Evolutionary conservation across 1,140 invertebrate genomes (phyloP).

Genomic region (Eumaeus atala): DNA sequence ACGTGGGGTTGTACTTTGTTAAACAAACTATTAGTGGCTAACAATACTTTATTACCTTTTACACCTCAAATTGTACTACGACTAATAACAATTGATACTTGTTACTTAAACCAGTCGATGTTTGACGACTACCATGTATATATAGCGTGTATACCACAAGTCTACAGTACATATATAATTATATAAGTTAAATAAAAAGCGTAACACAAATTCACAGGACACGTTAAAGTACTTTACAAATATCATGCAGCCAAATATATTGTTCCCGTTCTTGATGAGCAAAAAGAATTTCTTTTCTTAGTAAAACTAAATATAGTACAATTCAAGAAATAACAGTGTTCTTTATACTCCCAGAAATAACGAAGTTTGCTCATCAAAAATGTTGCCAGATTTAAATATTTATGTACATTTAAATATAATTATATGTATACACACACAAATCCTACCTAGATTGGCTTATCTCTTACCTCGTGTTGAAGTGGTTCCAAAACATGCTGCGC

Average conservation of each 20-base stretch:
- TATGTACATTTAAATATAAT: not conserved
- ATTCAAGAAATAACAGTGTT: too few species aligned
- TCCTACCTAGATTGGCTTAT: conserved; percentile 45
- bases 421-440: conserved; percentile 45
- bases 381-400: conserved; percentile 3
- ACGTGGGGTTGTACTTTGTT: too few species aligned
- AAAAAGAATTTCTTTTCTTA: not conserved
- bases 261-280: conserved; percentile 12
- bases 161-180: conserved; percentile 20
- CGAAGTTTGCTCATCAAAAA: too few species aligned
- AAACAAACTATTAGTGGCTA: too few species aligned
- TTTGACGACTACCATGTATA: conserved; percentile 12
- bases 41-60: too few species aligned
- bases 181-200: conserved; percentile 54
- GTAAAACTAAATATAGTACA: too few species aligned
- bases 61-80: too few species aligned
- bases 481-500: conserved; percentile 97
- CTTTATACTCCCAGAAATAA: too few species aligned
- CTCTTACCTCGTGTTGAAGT: conserved; percentile 98
- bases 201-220: conserved; percentile 71
- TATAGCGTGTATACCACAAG: conserved; percentile 13
- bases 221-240: conserved; percentile 48
- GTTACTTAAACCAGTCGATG: not conserved
- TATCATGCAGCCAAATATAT: conserved; percentile 47
- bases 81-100: too few species aligned